These are phyloP conservation scores for Vanessa tameamea DNA, from an alignment of 1,140 invertebrate species.

Conservation along the genomic window DNA sequence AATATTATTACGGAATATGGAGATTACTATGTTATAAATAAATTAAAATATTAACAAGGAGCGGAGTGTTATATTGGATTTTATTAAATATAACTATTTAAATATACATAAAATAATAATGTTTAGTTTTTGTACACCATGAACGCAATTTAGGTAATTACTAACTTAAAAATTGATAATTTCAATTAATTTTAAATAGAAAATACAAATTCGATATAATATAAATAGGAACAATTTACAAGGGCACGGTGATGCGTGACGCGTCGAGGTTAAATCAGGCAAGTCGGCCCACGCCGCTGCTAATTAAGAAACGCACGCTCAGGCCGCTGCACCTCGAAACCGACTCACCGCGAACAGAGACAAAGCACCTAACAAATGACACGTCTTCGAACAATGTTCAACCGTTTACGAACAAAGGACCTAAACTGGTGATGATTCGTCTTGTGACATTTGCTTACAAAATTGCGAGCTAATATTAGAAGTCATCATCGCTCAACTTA, in stretches of 20 bases:
- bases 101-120: too few relatives aligned
- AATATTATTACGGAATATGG: not conserved
- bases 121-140: too few relatives aligned
- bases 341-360: conserved; percentile 38
- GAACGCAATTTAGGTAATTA: too few relatives aligned
- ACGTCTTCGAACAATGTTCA: conserved; percentile 8
- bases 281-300: conserved; percentile 64
- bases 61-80: too few relatives aligned
- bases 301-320: conserved; percentile 74
- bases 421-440: conserved; percentile 3
- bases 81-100: too few relatives aligned
- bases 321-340: conserved; percentile 59
- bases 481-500: too few relatives aligned
- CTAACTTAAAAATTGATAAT: too few relatives aligned
- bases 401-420: conserved; percentile 15
- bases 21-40: not conserved
- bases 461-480: conserved; percentile 11
- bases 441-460: not conserved
- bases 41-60: too few relatives aligned
- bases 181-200: not conserved
- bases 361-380: conserved; percentile 42
- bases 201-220: not conserved
- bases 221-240: not conserved
- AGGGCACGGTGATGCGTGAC: conserved; percentile 44
- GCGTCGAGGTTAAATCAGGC: conserved; percentile 64